Evolutionary conservation across 1,140 invertebrate genomes (phyloP), one percentile per base, ranked within the genome.

Genomic region (Euwallacea fornicatus): DNA sequence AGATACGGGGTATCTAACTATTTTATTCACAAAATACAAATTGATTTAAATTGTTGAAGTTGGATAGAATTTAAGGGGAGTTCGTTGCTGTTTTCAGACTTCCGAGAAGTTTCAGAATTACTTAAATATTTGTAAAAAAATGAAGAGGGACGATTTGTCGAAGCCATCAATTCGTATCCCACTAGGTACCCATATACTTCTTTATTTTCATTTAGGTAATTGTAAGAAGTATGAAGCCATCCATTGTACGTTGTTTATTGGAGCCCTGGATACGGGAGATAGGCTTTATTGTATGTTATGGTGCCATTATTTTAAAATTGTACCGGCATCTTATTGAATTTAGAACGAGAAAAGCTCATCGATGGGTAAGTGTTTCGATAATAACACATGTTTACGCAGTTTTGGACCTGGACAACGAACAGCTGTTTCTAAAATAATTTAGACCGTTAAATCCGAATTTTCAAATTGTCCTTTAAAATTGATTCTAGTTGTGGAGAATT

Each of bases 211-310:
- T 75, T 42, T 77, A 95, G 93, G 91, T 94, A 65, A 87, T 94
- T 53, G 86, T 93, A 54, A 90, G 92, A 78, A 93, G 91, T 80
- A 90, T 95, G 82, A 87, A 91, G 70, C 89, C 90, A 66, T 89
- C 89, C 42, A 85, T 88, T 56, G 85, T 87, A 76, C 89, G 89
- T 47, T 96, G 94, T 80, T 80, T 96, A 46, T 80, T 93, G 66
- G 90, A 94, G 77, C 92, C 94, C 2, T 97, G 94, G 94, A 85
- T 94, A 10, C 85, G 95, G 46, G 94, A 96, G 82, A 82, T 96
- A 13, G 95, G 95, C 13, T 97, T 97, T 81, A 89, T 93, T 54
- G 88, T 94, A 55, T 93, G 92, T 78, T 97, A 97, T 82, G 95
- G 95, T 15, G 91, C 93, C 11, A 91, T 97, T 46, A 88, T 95